phyloP scores from a whole-genome alignment of 2,113 vertebrate genomes.

The Tragelaphus buxtoni region DNA sequence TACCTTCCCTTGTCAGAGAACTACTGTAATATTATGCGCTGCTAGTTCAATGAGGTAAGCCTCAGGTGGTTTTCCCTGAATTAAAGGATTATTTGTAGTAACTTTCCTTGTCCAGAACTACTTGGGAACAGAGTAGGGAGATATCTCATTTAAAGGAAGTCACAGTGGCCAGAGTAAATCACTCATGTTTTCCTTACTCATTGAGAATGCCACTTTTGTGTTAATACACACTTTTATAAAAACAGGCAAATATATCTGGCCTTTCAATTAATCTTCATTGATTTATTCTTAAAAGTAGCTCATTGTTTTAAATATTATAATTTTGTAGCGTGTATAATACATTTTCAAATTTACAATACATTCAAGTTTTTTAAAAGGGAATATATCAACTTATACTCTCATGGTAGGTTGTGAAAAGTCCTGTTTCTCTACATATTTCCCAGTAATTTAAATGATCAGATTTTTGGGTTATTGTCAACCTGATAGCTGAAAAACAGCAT shows the following conservation, averaged over 20 bases:
- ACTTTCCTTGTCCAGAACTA: not conserved
- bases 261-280: not conserved
- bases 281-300: not conserved
- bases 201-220: not conserved
- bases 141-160: not conserved
- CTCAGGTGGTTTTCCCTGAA: not conserved
- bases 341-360: not conserved
- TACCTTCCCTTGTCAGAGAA: not conserved
- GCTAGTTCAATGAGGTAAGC: not conserved
- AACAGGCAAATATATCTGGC: not conserved
- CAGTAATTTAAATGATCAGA: not conserved
- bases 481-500: not conserved
- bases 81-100: not conserved
- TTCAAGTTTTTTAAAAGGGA: not conserved
- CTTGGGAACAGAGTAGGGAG: not conserved
- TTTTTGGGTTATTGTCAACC: not conserved
- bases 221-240: not conserved
- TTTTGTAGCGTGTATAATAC: not conserved
- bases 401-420: not conserved
- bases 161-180: not conserved
- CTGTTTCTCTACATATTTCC: not conserved
- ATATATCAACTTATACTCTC: not conserved
- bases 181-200: not conserved
- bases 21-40: not conserved
- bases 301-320: not conserved